phyloP scores from a whole-genome alignment of 2,888 invertebrate genomes.

The Rhagonycha lutea region DNA sequence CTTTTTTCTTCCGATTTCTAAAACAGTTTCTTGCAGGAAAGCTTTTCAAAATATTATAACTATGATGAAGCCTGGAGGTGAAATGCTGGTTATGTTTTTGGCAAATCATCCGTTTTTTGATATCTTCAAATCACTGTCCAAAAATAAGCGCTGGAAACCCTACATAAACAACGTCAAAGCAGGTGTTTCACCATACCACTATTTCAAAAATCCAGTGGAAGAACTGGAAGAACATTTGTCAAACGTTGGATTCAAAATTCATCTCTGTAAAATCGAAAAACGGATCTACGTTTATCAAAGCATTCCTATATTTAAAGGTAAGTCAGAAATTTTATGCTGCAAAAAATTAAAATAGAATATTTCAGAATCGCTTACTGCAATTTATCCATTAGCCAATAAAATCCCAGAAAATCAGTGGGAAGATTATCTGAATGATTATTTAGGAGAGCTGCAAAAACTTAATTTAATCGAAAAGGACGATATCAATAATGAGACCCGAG shows the following conservation, averaged over 20 bases:
- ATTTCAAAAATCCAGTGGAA: conserved; percentile 56
- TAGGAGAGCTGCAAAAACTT: conserved; percentile 57
- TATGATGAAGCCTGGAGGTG: conserved; percentile 69
- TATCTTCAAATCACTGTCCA: conserved; percentile 66
- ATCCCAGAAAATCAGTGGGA: conserved; percentile 63
- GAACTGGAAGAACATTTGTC: conserved; percentile 57
- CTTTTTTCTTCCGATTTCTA: neutral
- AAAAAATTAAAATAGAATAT: neutral
- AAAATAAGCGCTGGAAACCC: conserved; percentile 60
- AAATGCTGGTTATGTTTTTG: conserved; percentile 69
- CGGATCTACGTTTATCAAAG: conserved; percentile 61
- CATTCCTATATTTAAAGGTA: conserved; percentile 45
- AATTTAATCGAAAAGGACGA: conserved; percentile 54
- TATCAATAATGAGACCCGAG: conserved; percentile 53
- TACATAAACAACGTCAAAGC: conserved; percentile 70
- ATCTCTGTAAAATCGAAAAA: conserved; percentile 60
- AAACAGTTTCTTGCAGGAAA: conserved; percentile 54
- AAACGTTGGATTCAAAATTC: conserved; percentile 62
- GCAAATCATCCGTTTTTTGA: conserved; percentile 72
- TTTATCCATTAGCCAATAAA: conserved; percentile 70
- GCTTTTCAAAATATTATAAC: conserved; percentile 69
- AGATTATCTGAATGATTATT: conserved; percentile 66
- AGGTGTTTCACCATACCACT: conserved; percentile 71
- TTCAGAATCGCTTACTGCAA: conserved; percentile 68
- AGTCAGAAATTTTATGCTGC: conserved; percentile 28